Evolutionary conservation across 2,797 vertebrate species (phyloP).

Genomic region (Fringilla coelebs): DNA sequence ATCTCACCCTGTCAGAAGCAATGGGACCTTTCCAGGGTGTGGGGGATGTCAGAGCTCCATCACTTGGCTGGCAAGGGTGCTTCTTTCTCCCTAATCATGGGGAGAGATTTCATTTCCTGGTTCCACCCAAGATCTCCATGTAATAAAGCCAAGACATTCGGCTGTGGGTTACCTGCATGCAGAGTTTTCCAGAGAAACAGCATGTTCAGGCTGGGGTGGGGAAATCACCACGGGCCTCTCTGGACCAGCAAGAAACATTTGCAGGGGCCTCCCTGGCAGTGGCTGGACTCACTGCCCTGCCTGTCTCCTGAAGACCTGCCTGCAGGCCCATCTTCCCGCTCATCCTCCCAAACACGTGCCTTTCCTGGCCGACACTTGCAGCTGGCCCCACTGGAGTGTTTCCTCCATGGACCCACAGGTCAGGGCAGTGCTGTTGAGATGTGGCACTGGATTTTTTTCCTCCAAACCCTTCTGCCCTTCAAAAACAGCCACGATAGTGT

Average conservation of each 20-base stretch:
- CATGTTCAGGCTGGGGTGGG: neutral
- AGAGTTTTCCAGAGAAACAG: neutral
- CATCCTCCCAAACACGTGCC: neutral
- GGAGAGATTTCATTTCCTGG: slow-evolving; percentile 52
- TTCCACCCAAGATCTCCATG: slow-evolving; percentile 45
- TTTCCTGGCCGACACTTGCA: neutral
- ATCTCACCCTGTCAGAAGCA: neutral
- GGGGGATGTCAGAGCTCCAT: neutral
- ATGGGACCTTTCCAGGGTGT: neutral
- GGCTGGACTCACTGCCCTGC: neutral
- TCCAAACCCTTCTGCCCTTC: neutral
- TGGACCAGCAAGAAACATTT: neutral
- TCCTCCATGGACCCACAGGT: neutral
- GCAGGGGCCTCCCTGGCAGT: neutral
- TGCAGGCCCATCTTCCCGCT: neutral
- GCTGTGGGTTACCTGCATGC: neutral
- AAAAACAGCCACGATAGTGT: neutral
- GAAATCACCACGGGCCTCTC: neutral
- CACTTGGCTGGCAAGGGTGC: neutral
- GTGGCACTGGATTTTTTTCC: neutral
- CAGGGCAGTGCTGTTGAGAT: neutral
- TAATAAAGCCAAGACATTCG: neutral
- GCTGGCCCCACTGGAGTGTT: neutral
- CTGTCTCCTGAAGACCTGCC: neutral
- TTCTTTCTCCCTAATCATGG: neutral